These are phyloP conservation scores for Drosophila ananassae DNA, from an alignment of 1,140 invertebrate genomes.

Conservation along the genomic window DNA sequence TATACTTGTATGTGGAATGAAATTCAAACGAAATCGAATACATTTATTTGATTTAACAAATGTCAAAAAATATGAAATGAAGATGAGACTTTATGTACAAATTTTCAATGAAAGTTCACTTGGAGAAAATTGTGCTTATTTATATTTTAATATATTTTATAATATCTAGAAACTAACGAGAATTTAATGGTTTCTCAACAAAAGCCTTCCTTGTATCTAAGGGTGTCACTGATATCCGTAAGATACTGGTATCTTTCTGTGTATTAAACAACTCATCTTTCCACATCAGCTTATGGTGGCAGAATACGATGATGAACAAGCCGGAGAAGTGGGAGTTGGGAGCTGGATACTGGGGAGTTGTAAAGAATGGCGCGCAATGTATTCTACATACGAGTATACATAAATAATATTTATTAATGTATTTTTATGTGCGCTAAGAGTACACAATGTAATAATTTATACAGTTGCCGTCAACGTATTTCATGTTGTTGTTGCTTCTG, in stretches of 20 bases:
- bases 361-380: constrained; percentile 35
- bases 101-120: constrained; percentile 57
- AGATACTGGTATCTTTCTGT: constrained; percentile 18
- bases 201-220: background rate
- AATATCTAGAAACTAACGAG: background rate
- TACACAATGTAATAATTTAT: constrained; percentile 83
- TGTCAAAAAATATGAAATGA: constrained; percentile 76
- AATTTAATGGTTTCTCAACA: background rate
- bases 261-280: constrained; percentile 60
- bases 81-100: constrained; percentile 62
- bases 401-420: constrained; percentile 83
- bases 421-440: constrained; percentile 82
- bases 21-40: constrained; percentile 42
- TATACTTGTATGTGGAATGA: constrained; percentile 1
- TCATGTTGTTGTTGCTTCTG: constrained; percentile 36
- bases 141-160: background rate
- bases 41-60: constrained; percentile 73
- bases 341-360: constrained; percentile 15
- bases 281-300: constrained; percentile 41
- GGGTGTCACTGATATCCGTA: background rate
- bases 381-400: constrained; percentile 66
- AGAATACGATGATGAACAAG: constrained; percentile 42
- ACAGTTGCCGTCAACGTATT: constrained; percentile 72
- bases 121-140: constrained; percentile 10
- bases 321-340: constrained; percentile 25